Evolutionary conservation across 2,888 invertebrate genomes (phyloP).

Genomic region (Crocallis elinguaria): DNA sequence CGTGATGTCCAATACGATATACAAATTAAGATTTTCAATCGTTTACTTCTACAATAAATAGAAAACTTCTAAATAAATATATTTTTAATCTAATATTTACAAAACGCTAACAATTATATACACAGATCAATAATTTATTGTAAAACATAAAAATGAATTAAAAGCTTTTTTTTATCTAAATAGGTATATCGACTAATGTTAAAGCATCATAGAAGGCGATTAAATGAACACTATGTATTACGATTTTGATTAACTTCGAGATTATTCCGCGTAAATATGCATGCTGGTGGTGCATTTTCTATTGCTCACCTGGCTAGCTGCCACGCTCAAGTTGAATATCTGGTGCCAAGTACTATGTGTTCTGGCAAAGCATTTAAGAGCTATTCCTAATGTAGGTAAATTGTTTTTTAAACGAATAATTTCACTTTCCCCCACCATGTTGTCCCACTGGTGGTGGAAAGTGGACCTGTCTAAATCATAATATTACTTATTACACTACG

Average conservation of each 20-base stretch:
- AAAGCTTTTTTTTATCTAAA: constrained; percentile 57
- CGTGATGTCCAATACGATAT: constrained; percentile 44
- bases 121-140: constrained; percentile 76
- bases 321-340: too few species aligned
- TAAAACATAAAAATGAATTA: constrained; percentile 50
- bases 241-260: constrained; percentile 26
- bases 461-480: too few species aligned
- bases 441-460: too few species aligned
- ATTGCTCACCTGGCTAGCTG: too few species aligned
- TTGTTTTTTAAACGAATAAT: too few species aligned
- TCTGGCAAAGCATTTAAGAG: too few species aligned
- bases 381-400: too few species aligned
- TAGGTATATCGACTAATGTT: constrained; percentile 74
- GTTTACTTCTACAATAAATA: constrained; percentile 55
- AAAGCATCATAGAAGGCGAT: constrained; percentile 82
- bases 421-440: too few species aligned
- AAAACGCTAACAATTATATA: constrained; percentile 77
- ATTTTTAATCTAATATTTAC: constrained; percentile 75
- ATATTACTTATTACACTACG: too few species aligned
- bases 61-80: constrained; percentile 68
- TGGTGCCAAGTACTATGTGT: too few species aligned
- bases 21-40: constrained; percentile 50
- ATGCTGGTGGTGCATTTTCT: neutral
- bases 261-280: constrained; percentile 15
- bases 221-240: constrained; percentile 70